phyloP scores from a whole-genome alignment of 1,140 invertebrate species.

The Sinonovacula constricta region DNA sequence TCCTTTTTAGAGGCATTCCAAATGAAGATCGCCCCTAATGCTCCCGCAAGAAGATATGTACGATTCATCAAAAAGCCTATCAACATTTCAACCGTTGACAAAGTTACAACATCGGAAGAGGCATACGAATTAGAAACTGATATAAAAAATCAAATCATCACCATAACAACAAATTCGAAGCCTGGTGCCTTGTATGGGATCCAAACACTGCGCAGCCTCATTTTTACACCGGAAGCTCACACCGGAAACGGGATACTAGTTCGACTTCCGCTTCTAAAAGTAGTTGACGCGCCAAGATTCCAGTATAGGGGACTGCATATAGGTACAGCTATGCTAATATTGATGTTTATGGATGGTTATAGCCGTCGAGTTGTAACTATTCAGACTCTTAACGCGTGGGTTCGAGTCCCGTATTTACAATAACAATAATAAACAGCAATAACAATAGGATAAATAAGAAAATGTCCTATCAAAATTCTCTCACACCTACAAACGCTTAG shows the following conservation, averaged over 20 bases:
- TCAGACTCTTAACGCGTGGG: no score
- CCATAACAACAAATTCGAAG: not conserved
- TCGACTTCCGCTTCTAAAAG: slow-evolving; percentile 1
- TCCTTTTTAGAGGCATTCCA: slow-evolving; percentile 13
- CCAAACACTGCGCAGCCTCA: slow-evolving; percentile 20
- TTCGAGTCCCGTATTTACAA: no score
- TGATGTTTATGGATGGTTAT: not conserved
- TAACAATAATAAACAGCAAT: no score
- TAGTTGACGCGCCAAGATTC: not conserved
- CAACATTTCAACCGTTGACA: not conserved
- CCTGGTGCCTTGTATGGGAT: slow-evolving; percentile 24
- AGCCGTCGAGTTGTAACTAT: not conserved
- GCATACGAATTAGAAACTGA: slow-evolving; percentile 10
- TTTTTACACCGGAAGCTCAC: slow-evolving; percentile 10
- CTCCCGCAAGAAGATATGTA: slow-evolving; percentile 10
- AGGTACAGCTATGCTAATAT: not conserved
- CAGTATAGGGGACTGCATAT: not conserved
- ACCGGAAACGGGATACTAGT: not conserved
- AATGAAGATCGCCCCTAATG: slow-evolving; percentile 19
- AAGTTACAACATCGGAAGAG: not conserved
- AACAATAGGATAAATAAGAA: not conserved
- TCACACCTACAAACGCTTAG: not conserved
- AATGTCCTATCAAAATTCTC: not conserved
- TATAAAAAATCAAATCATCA: not conserved
- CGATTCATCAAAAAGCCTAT: slow-evolving; percentile 8